Base-by-base conservation (phyloP, 1,140 invertebrate species). In the Phortica variegata region DNA sequence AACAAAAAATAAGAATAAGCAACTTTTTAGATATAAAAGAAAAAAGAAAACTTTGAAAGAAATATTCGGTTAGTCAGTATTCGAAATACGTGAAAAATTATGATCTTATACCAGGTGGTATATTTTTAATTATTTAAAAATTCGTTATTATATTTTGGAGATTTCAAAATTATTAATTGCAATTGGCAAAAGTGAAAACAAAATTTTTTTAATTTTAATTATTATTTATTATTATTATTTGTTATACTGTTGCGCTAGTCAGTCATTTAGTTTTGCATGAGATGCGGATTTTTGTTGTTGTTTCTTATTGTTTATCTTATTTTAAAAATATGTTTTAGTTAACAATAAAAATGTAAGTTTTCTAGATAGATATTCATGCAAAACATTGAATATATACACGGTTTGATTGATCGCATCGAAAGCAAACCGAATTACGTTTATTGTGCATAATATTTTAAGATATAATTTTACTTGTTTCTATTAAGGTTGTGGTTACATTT, bases 401-500 rank as follows among this genome's bases (percentile, higher is more conserved):
- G n/a, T n/a, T n/a, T n/a, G n/a, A n/a, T n/a, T n/a, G n/a, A n/a
- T n/a, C n/a, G n/a, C n/a, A n/a, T n/a, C n/a, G n/a, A n/a, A n/a
- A n/a, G n/a, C n/a, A n/a, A n/a, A n/a, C n/a, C n/a, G n/a, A n/a
- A n/a, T n/a, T n/a, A n/a, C n/a, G n/a, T n/a, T n/a, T n/a, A n/a
- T n/a, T n/a, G n/a, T n/a, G n/a, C n/a, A n/a, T n/a, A n/a, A n/a
- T n/a, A n/a, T n/a, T n/a, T n/a, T n/a, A n/a, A n/a, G n/a, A n/a
- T n/a, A 61, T 60, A 60, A 62, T 68, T 68, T 57, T 59, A 60
- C 46, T 61, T 58, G 49, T 65, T 47, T 58, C 58, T 58, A 60
- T 59, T 68, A 68, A 68, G 63, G 63, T 68, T 68, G 63, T 68
- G 63, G 63, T 68, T 68, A n/a, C n/a, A n/a, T n/a, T n/a, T n/a